Conservation (phyloP, 2,888 invertebrate species). For the Xiphydria camelus region DNA sequence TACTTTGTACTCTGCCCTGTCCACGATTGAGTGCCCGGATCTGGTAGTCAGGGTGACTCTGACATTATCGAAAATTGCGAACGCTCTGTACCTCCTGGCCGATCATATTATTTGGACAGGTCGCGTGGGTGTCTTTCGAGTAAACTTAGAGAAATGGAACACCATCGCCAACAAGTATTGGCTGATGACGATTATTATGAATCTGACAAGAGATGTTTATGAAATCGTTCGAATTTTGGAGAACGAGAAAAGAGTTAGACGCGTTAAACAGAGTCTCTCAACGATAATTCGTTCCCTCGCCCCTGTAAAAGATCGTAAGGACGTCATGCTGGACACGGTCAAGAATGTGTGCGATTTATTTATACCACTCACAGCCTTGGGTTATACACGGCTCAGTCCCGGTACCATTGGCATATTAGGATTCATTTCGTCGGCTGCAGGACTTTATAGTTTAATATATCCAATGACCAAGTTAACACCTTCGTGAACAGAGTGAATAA, state of each 20-base stretch:
- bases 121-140: conserved; percentile 68
- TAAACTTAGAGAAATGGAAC: conserved; percentile 78
- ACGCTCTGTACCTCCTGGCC: conserved; percentile 77
- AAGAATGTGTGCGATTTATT: conserved; percentile 88
- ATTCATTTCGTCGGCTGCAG: conserved; percentile 78
- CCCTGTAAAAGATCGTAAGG: conserved; percentile 60
- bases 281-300: conserved; percentile 31
- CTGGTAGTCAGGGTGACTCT: conserved; percentile 70
- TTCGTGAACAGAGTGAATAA: no score
- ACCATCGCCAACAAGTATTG: conserved; percentile 78
- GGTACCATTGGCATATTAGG: conserved; percentile 79
- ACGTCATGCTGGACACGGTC: conserved; percentile 78
- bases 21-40: conserved; percentile 74
- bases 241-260: conserved; percentile 32
- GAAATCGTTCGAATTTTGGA: conserved; percentile 73
- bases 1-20: conserved; percentile 74
- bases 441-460: conserved; percentile 74
- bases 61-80: conserved; percentile 78
- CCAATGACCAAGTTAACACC: conserved; percentile 79
- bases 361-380: conserved; percentile 81
- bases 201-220: conserved; percentile 81
- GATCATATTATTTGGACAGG: conserved; percentile 89
- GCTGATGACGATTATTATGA: conserved; percentile 80
- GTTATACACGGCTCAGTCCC: conserved; percentile 76
- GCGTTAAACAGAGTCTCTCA: conserved; percentile 44